Base-by-base conservation (phyloP, 2,888 invertebrate species). In the Tachina grossa region DNA sequence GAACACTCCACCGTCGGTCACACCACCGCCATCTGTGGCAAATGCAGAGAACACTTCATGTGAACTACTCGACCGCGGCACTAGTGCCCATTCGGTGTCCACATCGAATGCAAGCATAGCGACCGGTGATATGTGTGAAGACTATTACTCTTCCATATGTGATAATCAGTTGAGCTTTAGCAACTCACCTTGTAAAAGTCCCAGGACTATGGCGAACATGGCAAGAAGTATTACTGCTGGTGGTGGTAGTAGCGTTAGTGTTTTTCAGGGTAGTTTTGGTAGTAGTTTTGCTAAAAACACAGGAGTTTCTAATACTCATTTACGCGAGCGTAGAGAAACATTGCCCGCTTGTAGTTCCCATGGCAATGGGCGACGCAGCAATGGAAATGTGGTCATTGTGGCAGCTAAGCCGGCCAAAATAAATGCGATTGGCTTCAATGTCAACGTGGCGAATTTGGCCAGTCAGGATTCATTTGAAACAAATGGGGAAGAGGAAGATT, bases 101-200 rank as follows among this genome's bases (percentile, higher is more conserved):
- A 81, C 86, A 59, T 88, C 88, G 41, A 86, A 87, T 84, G 85
- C 80, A 1, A 88, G 87, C 69, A 81, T 88, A 53, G 80, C 81
- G 9, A 87, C 85, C 45, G 86, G 87, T 79, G 87, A 87, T 78
- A 79, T 87, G 31, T 89, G 88, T 79, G 90, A 89, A 84, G 91
- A 91, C 86, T 90, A 89, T 83, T 91, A 91, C 88, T 91, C 91
- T 84, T 89, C 89, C 66, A 89, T 91, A 87, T 91, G 91, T 90
- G 91, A 92, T 89, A 91, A 90, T 82, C 90, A 91, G 87, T 87
- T 91, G 85, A 91, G 90, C 88, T 90, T 89, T 84, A 90, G 91
- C 78, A 89, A 90, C 79, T 91, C 91, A 75, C 90, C 91, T 47
- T 89, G 89, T 83, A 91, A 91, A 88, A 90, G 90, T 88, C 89